These are phyloP conservation scores for Selenia dentaria DNA, from an alignment of 2,888 invertebrate species.

Conservation along the genomic window DNA sequence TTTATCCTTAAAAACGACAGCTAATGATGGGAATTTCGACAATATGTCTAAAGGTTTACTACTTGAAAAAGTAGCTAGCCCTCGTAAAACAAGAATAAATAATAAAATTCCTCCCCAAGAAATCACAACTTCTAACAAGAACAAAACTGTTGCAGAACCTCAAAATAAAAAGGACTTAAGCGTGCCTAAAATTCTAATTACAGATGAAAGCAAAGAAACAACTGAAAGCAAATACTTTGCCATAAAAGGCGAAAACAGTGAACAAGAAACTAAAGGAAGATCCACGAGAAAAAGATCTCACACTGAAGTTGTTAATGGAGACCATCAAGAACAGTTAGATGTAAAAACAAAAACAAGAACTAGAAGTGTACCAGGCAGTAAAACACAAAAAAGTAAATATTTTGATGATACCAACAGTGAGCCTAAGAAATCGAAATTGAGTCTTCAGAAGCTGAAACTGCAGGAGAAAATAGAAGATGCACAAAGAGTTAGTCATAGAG, in stretches of 20 bases:
- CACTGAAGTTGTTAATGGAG: conserved; percentile 31
- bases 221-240: conserved; percentile 61
- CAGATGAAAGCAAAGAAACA: conserved; percentile 43
- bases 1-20: conserved; percentile 16
- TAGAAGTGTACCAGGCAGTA: conserved; percentile 57
- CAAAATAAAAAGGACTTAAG: conserved; percentile 24
- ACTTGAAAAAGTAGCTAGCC: conserved; percentile 7
- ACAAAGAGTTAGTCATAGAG: conserved; percentile 69
- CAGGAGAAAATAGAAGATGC: conserved; percentile 48
- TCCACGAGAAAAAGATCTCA: conserved; percentile 41
- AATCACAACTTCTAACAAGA: conserved; percentile 10
- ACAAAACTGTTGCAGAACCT: conserved; percentile 1
- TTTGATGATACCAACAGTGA: conserved; percentile 42
- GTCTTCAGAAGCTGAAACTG: conserved; percentile 38
- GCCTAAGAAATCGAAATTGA: conserved; percentile 39
- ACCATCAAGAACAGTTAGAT: conserved; percentile 8
- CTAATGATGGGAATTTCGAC: neutral
- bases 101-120: conserved; percentile 3
- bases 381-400: conserved; percentile 63
- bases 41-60: conserved; percentile 4
- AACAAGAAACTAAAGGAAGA: conserved; percentile 32
- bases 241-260: conserved; percentile 4
- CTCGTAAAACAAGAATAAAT: conserved; percentile 31
- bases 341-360: conserved; percentile 42
- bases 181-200: conserved; percentile 52